Percentiles rank a stretch among this genome's conserved stretches.
These are phyloP conservation scores for Drosophila grimshawi DNA, from an alignment of 1,140 invertebrate genomes.

Conservation along the genomic window DNA sequence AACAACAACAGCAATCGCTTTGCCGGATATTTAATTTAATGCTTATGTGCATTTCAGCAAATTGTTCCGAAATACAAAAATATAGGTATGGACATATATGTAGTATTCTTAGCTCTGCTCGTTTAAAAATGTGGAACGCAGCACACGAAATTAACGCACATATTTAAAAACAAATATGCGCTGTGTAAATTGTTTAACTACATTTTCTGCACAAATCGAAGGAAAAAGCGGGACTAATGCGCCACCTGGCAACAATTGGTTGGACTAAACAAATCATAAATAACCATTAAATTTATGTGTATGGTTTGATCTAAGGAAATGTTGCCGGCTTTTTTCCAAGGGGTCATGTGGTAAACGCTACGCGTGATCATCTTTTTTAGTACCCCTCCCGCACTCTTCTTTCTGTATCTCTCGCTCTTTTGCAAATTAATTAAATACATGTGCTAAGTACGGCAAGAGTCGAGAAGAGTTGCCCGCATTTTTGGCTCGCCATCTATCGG, in stretches of 20 bases:
- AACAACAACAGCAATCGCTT: constrained; percentile 38
- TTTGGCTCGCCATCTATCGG: constrained; percentile 44
- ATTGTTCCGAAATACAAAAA: constrained; percentile 40
- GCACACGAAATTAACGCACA: not conserved
- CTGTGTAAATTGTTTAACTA: constrained; percentile 51
- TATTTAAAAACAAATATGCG: not conserved
- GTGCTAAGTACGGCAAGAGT: constrained; percentile 60
- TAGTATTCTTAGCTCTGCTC: not conserved
- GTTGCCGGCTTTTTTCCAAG: not conserved
- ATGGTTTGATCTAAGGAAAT: not conserved
- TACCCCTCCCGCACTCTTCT: not conserved
- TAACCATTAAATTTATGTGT: constrained; percentile 61
- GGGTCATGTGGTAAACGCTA: constrained; percentile 55
- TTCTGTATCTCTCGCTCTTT: constrained; percentile 6
- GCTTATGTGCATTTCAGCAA: constrained; percentile 36
- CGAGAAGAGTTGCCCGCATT: constrained; percentile 56
- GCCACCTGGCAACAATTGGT: constrained; percentile 15
- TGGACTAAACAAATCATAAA: constrained; percentile 73
- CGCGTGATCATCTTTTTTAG: constrained; percentile 32
- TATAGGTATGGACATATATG: too few relatives aligned
- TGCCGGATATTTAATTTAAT: constrained; percentile 81
- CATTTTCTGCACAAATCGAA: constrained; percentile 5
- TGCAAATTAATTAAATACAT: constrained; percentile 71
- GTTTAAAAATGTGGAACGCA: not conserved
- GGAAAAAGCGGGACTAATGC: not conserved